Conservation (phyloP, 1,140 invertebrate genomes). For the Calliopsis andreniformis region DNA sequence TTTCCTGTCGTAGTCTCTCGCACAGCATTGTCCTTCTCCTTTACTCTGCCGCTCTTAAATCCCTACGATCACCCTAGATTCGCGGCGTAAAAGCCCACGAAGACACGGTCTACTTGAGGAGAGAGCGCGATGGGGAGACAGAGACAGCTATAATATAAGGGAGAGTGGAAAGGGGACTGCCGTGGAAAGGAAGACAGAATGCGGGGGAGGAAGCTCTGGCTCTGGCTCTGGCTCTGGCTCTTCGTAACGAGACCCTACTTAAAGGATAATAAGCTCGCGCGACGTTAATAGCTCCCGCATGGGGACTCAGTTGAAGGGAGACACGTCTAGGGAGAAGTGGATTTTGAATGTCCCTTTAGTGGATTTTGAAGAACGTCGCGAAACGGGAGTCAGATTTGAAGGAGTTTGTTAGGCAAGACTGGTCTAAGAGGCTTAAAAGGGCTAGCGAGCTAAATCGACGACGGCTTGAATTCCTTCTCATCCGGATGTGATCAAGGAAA, state of each 20-base stretch:
- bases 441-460: background rate
- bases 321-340: slow-evolving; percentile 28
- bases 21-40: background rate
- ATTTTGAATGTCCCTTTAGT: slow-evolving; percentile 39
- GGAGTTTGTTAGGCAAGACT: background rate
- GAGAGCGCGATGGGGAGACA: background rate
- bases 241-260: slow-evolving; percentile 46
- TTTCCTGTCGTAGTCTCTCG: background rate
- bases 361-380: slow-evolving; percentile 38
- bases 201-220: slow-evolving; percentile 3
- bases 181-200: background rate
- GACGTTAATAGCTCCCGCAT: slow-evolving; percentile 49
- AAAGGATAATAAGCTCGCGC: slow-evolving; percentile 61
- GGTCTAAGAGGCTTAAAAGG: no score
- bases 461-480: background rate
- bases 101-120: background rate
- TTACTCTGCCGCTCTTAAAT: slow-evolving; percentile 20
- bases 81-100: slow-evolving; percentile 28
- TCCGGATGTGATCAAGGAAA: no score
- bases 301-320: slow-evolving; percentile 3
- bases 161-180: background rate
- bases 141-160: background rate
- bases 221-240: slow-evolving; percentile 28
- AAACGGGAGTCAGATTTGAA: background rate
- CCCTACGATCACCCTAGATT: slow-evolving; percentile 31